These are phyloP conservation scores for Noctua janthina DNA, from an alignment of 2,888 invertebrate genomes.

Conservation along the genomic window DNA sequence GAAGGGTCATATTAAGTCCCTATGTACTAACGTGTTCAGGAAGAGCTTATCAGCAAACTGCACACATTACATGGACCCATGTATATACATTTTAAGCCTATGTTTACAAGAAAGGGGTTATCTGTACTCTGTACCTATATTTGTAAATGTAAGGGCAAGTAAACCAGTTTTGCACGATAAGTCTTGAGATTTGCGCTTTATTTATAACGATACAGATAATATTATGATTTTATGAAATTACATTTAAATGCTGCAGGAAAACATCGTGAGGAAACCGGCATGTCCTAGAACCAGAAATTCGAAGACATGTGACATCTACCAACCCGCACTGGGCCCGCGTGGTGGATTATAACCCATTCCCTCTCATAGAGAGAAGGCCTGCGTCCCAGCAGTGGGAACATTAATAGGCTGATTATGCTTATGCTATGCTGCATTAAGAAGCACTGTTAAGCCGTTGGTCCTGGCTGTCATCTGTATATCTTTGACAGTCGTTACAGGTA, in stretches of 20 bases:
- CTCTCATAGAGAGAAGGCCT: too few relatives aligned
- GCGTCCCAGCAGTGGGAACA: too few relatives aligned
- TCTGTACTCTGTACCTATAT: slow-evolving; percentile 15
- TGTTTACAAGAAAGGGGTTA: slow-evolving; percentile 35
- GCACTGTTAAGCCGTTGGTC: too few relatives aligned
- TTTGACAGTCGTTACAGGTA: too few relatives aligned
- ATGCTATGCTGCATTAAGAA: neutral
- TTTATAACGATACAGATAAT: slow-evolving; percentile 1
- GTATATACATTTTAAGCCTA: slow-evolving; percentile 14
- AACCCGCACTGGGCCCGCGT: too few relatives aligned
- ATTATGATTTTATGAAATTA: neutral
- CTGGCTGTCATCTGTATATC: too few relatives aligned
- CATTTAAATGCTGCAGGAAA: neutral
- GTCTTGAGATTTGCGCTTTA: slow-evolving; percentile 8
- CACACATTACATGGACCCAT: slow-evolving; percentile 28
- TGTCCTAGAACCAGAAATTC: too few relatives aligned
- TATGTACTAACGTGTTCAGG: slow-evolving; percentile 14
- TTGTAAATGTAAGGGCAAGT: slow-evolving; percentile 10
- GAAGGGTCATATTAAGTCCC: neutral
- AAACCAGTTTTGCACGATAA: slow-evolving; percentile 19
- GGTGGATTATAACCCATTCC: too few relatives aligned
- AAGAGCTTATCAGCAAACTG: slow-evolving; percentile 36
- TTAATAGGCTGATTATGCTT: too few relatives aligned
- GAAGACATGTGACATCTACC: too few relatives aligned
- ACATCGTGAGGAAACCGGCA: too few relatives aligned